These are phyloP conservation scores for Carlito syrichta DNA, from an alignment of 2,113 vertebrate species.

Conservation along the genomic window DNA sequence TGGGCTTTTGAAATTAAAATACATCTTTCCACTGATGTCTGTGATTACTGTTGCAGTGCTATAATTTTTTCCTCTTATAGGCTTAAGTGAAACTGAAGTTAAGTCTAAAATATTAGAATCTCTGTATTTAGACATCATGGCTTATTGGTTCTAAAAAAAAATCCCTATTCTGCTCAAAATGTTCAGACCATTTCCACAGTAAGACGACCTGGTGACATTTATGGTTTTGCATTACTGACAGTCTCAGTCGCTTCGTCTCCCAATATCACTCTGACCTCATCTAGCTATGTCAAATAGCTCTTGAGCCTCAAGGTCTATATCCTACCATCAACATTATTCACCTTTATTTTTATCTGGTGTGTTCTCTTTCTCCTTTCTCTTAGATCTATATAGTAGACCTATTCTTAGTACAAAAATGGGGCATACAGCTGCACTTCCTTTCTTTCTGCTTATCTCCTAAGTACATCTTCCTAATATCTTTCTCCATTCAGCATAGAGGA, in stretches of 20 bases:
- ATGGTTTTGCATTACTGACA: not conserved
- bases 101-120: not conserved
- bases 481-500: not conserved
- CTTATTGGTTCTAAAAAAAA: not conserved
- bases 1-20: not conserved
- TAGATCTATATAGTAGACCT: not conserved
- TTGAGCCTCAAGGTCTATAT: not conserved
- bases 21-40: not conserved
- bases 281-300: not conserved
- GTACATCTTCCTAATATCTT: not conserved
- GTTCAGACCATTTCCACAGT: not conserved
- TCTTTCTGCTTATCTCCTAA: not conserved
- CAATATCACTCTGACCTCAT: not conserved
- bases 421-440: not conserved
- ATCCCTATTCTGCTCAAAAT: not conserved
- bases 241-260: not conserved
- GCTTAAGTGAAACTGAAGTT: not conserved
- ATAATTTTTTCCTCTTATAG: not conserved
- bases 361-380: not conserved
- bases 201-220: not conserved
- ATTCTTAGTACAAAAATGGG: not conserved
- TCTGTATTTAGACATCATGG: not conserved
- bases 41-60: not conserved
- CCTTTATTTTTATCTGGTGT: not conserved
- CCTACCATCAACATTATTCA: not conserved